Percentiles rank a stretch among this genome's conserved stretches.
These are phyloP conservation scores for Agrenia bidenticulata DNA, from an alignment of 2,888 invertebrate genomes.

Conservation along the genomic window DNA sequence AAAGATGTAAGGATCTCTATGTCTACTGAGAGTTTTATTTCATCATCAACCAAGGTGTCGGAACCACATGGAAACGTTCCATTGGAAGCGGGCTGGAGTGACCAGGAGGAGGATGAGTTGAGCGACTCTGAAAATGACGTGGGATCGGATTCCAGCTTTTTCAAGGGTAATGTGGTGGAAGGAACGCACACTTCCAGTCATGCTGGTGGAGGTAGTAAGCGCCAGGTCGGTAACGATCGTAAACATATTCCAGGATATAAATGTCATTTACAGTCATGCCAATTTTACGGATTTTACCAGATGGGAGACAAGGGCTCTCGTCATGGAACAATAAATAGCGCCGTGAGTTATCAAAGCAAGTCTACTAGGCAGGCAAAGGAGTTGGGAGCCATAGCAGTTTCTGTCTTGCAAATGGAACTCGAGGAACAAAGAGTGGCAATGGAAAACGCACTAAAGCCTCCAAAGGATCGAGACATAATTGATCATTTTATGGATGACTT, in stretches of 20 bases:
- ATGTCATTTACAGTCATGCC: too few species aligned
- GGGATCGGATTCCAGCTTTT: background rate
- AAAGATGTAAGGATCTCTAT: slow-evolving; percentile 33
- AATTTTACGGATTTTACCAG: too few species aligned
- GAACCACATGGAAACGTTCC: slow-evolving; percentile 21
- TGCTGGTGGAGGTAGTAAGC: too few species aligned
- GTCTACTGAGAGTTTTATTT: slow-evolving; percentile 32
- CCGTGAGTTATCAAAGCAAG: background rate
- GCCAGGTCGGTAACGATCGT: too few species aligned
- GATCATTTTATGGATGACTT: slow-evolving; percentile 33
- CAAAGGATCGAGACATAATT: slow-evolving; percentile 20
- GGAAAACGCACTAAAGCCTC: slow-evolving; percentile 9
- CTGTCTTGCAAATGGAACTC: slow-evolving; percentile 1
- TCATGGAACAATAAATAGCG: background rate
- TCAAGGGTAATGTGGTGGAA: too few species aligned
- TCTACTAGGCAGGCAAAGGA: background rate
- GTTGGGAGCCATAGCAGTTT: background rate
- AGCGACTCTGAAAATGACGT: slow-evolving; percentile 29
- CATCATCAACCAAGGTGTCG: slow-evolving; percentile 33
- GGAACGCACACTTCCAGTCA: too few species aligned
- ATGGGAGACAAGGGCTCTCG: too few species aligned
- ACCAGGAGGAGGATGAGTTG: slow-evolving; percentile 25
- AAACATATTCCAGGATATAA: too few species aligned
- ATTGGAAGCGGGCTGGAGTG: slow-evolving; percentile 26
- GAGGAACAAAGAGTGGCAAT: slow-evolving; percentile 1